Base-by-base conservation (phyloP, 2,113 vertebrate genomes). In the Oncorhynchus kisutch region DNA sequence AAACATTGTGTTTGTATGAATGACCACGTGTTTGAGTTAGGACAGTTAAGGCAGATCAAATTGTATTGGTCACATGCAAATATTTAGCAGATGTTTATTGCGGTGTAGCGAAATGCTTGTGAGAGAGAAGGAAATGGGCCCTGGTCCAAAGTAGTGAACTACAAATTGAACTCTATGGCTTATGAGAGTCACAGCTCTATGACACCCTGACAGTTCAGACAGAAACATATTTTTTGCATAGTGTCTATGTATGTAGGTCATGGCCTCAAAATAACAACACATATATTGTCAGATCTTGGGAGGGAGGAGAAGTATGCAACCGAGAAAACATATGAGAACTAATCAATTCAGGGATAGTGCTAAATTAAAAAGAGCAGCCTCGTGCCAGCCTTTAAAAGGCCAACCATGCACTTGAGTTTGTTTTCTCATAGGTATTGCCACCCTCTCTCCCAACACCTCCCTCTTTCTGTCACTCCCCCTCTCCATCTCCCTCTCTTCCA, bases 1-100 rank as follows among this genome's bases (percentile, higher is more conserved):
- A 77, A 73, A 87, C 82, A 62, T 22, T 62, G 59, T 62, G 39
- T 12, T 80, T 90, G 87, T 88, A 82, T 86, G 81, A 88, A 85
- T 6, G 66, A 82, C 70, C 60, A 74, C 80, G 76, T 82, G 85
- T 82, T 81, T 45, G 39, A 11, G 9, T 45, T 45, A 45, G 39
- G 39, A 45, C 39, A 45, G 39, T 11, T 45, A 9, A 45, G 9
- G 39, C 39, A 45, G 39, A 45, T 9, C 39, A 34, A 34, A 34
- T 7, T 34, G 34, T 8, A 34, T 34, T 34, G 6, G 34, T 8
- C 34, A 34, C 6, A 6, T 34, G 5, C 31, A 34, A 34, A 34
- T 34, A 34, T 34, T 34, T 34, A 34, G 31, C 31, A 34, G 31
- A 34, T 34, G 31, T 34, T 34, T 34, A 34, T 34, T 34, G 31